Evolutionary conservation across 2,113 vertebrate genomes (phyloP).

Genomic region (Carollia perspicillata): DNA sequence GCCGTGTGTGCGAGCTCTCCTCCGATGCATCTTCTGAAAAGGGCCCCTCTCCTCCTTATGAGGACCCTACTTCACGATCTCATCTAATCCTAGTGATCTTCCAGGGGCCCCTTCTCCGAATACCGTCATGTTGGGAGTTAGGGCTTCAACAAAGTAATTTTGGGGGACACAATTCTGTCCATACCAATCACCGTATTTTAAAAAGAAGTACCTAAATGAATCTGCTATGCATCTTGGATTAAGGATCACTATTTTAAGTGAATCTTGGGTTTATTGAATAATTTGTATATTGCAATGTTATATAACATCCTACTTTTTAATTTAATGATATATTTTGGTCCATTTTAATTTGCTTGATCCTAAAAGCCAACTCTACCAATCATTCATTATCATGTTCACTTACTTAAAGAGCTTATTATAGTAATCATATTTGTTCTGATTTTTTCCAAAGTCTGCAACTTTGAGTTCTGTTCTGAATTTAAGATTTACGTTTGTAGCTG

Average conservation of each 20-base stretch:
- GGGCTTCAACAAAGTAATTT: not conserved
- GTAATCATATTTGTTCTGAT: not conserved
- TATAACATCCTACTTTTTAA: not conserved
- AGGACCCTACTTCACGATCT: not conserved
- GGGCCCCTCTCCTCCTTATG: not conserved
- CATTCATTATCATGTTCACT: not conserved
- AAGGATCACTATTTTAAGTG: not conserved
- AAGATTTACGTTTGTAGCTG: slow-evolving; percentile 7
- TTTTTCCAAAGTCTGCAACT: not conserved
- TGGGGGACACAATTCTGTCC: not conserved
- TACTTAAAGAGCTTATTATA: not conserved
- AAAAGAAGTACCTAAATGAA: not conserved
- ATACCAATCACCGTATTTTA: not conserved
- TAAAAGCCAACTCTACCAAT: not conserved
- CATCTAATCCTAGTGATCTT: not conserved
- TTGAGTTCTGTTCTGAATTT: not conserved
- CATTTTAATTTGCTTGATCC: not conserved
- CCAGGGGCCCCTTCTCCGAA: not conserved
- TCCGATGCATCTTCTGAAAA: not conserved
- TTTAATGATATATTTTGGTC: not conserved
- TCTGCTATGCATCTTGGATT: not conserved
- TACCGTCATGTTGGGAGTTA: not conserved
- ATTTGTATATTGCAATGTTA: not conserved
- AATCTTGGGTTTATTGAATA: not conserved
- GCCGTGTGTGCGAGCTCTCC: not conserved